Percentiles rank a stretch among this genome's conserved stretches.
Evolutionary conservation across 2,888 invertebrate genomes (phyloP).

Genomic region (Callosobruchus maculatus): DNA sequence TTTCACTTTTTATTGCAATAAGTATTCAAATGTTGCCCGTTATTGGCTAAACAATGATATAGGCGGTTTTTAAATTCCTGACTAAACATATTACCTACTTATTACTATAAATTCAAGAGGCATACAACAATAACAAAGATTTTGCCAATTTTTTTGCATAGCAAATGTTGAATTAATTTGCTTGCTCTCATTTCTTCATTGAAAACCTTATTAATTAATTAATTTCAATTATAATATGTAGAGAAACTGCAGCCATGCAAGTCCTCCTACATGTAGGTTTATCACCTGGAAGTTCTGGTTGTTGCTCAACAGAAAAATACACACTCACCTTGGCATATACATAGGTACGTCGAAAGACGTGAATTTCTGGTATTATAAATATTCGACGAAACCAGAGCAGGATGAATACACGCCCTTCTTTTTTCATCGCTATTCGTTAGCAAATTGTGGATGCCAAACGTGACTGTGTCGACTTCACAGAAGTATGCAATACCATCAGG

Average conservation of each 20-base stretch:
- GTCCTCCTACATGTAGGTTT: not conserved
- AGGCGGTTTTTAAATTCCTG: too few species aligned
- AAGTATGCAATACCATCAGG: not conserved
- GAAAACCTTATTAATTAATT: too few species aligned
- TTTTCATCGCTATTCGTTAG: not conserved
- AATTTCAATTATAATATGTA: not conserved
- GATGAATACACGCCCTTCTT: not conserved
- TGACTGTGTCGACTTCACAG: not conserved
- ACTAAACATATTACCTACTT: too few species aligned
- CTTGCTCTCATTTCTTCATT: too few species aligned
- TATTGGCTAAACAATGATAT: too few species aligned
- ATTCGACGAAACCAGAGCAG: not conserved
- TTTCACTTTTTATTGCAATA: too few species aligned
- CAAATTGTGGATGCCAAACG: not conserved
- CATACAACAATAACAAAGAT: too few species aligned
- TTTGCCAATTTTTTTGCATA: too few species aligned
- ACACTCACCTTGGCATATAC: not conserved
- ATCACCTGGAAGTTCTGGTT: not conserved
- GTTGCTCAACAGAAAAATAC: not conserved
- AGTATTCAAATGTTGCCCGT: too few species aligned
- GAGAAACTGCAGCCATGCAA: not conserved
- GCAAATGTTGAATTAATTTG: too few species aligned
- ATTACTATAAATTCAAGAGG: too few species aligned
- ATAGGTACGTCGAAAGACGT: not conserved
- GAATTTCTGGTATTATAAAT: not conserved